phyloP scores from a whole-genome alignment of 2,113 vertebrate genomes.

The Amphiprion ocellaris region DNA sequence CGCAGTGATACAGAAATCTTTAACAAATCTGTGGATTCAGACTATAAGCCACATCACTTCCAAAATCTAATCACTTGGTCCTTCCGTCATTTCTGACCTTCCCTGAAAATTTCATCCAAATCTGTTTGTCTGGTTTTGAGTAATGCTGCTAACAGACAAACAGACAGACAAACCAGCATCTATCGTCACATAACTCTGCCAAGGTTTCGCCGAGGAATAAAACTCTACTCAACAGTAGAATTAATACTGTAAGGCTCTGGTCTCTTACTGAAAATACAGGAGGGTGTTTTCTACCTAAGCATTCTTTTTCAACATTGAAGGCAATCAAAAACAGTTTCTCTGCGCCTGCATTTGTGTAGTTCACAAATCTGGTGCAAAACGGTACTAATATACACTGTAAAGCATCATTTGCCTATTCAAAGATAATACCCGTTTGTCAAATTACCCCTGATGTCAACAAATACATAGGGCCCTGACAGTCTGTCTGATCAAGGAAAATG shows the following conservation, averaged over 20 bases:
- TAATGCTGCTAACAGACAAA: no score
- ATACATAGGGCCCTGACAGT: constrained; percentile 4
- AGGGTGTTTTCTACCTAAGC: constrained; percentile 3
- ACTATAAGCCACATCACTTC: no score
- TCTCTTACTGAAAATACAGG: background rate
- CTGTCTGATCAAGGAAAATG: background rate
- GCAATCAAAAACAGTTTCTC: constrained; percentile 22
- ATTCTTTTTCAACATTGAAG: background rate
- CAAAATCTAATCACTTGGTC: no score
- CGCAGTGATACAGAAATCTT: no score
- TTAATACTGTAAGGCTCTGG: background rate
- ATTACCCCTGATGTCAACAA: constrained; percentile 10
- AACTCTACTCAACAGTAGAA: background rate
- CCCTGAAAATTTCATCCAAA: no score
- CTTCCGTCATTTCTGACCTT: no score
- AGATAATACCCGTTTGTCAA: background rate
- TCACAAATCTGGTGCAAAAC: constrained; percentile 9
- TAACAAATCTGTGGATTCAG: no score
- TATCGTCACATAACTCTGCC: no score
- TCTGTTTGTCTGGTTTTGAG: no score
- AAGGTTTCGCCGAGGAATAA: background rate
- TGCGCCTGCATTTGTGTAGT: background rate
- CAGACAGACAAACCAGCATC: no score
- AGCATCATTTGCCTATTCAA: constrained; percentile 16
- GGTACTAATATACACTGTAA: background rate